A percentile compares a stretch with the other conserved stretches of the same genome.
Evolutionary conservation across 2,113 vertebrate species (phyloP).

Genomic region (Leptocoma aspasia): DNA sequence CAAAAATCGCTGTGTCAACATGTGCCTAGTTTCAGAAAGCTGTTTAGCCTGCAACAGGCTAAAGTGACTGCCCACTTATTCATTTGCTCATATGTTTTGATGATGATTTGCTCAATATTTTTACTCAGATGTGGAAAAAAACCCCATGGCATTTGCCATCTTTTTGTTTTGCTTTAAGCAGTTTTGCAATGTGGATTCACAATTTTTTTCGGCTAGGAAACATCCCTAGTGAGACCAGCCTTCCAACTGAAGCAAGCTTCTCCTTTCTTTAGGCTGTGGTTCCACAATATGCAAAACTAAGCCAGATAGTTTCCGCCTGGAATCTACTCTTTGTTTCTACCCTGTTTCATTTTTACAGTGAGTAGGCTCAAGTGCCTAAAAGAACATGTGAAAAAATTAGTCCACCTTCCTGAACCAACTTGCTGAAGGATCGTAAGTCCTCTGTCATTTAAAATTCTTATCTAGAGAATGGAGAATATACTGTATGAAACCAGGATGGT

Average conservation of each 20-base stretch:
- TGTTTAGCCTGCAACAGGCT: neutral
- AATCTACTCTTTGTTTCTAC: neutral
- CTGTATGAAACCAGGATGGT: neutral
- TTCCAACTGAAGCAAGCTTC: neutral
- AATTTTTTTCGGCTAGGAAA: neutral
- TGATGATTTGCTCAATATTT: neutral
- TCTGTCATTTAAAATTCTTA: neutral
- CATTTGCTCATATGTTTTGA: neutral
- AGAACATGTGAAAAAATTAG: neutral
- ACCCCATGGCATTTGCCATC: rapidly evolving
- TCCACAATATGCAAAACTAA: neutral
- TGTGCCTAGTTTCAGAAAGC: neutral
- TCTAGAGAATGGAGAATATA: neutral
- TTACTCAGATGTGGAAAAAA: neutral
- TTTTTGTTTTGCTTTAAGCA: neutral
- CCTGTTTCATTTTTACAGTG: neutral
- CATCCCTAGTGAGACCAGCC: neutral
- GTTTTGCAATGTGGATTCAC: neutral
- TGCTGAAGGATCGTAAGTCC: neutral
- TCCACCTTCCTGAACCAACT: neutral
- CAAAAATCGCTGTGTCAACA: neutral
- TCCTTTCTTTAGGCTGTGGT: neutral
- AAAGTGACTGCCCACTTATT: neutral
- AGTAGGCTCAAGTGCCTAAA: neutral
- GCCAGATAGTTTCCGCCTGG: neutral